Conservation (phyloP, 2,888 invertebrate species). For the Acrobasis suavella region DNA sequence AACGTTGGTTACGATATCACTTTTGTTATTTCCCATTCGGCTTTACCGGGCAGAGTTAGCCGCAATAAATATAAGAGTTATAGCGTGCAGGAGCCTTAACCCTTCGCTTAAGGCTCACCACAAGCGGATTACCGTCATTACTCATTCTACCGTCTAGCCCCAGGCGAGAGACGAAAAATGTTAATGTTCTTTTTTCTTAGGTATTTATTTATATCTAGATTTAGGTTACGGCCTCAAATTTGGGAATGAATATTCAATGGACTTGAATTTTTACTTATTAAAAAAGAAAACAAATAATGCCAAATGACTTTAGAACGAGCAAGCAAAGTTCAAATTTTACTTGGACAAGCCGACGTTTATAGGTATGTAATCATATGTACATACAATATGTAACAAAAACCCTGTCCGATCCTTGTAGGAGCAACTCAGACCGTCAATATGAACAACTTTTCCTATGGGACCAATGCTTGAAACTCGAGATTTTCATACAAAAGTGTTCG, state of each 20-base stretch:
- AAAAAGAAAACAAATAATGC: neutral
- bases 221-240: slow-evolving; percentile 30
- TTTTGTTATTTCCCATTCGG: slow-evolving; percentile 55
- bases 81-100: slow-evolving; percentile 72
- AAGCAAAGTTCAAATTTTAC: neutral
- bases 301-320: too few species aligned
- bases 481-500: too few species aligned
- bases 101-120: slow-evolving; percentile 77
- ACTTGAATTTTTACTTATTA: neutral
- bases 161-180: slow-evolving; percentile 56
- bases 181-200: slow-evolving; percentile 57
- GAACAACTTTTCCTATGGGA: too few species aligned
- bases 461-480: too few species aligned
- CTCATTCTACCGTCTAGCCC: slow-evolving; percentile 76
- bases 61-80: slow-evolving; percentile 73
- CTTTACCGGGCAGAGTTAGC: slow-evolving; percentile 58
- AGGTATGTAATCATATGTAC: too few species aligned
- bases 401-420: too few species aligned
- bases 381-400: too few species aligned
- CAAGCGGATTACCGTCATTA: slow-evolving; percentile 80
- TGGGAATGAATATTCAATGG: slow-evolving; percentile 29
- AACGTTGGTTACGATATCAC: slow-evolving; percentile 39
- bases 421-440: too few species aligned
- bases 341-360: neutral
- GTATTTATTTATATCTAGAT: slow-evolving; percentile 45